Evolutionary conservation across 2,797 vertebrate species (phyloP), one percentile per base, ranked within the genome.

Genomic region (Bradypodion ventrale): DNA sequence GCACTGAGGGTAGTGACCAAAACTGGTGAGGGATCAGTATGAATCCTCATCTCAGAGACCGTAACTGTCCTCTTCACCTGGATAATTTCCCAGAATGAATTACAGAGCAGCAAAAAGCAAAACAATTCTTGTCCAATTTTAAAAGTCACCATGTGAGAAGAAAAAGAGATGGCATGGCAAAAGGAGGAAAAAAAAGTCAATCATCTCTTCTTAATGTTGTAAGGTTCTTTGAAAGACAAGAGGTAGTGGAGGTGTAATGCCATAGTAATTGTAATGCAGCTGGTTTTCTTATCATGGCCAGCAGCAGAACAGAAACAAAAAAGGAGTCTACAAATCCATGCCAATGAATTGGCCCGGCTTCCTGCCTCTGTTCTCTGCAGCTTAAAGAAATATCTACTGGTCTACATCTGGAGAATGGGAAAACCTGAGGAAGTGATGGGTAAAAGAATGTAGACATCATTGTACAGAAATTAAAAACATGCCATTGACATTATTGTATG

Each of bases 401-500:
- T 68, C 37, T 68, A 7, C 16, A 68, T 32, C 7, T 37, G 19
- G 16, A 8, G 35, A 68, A 68, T 35, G 35, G 66, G 7, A 68
- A 23, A 68, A 7, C 32, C 65, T 16, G n/a, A 29, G 44, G 44
- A 76, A 76, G 35, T 13, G 19, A 37, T 0, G 0, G 19, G 66
- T 37, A 35, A 68, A 32, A 37, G 66, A 37, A 37, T 35, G 66
- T 3, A 37, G 35, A 35, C 35, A 16, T 68, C 13, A 86, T 78
- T 37, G 32, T 88, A 59, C 63, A 70, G 79, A 73, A 86, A 75
- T 72, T 60, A 75, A 83, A 83, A 68, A 46, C 75, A 12, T 0
- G 0, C 2, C 72, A 62, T 85, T 78, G 7, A 27, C 69, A 73
- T 65, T 79, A 23, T 13, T 5, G 7, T 40, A 65, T 21, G 40